Conservation (phyloP, 2,113 vertebrate species). For the Tetrao urogallus region DNA sequence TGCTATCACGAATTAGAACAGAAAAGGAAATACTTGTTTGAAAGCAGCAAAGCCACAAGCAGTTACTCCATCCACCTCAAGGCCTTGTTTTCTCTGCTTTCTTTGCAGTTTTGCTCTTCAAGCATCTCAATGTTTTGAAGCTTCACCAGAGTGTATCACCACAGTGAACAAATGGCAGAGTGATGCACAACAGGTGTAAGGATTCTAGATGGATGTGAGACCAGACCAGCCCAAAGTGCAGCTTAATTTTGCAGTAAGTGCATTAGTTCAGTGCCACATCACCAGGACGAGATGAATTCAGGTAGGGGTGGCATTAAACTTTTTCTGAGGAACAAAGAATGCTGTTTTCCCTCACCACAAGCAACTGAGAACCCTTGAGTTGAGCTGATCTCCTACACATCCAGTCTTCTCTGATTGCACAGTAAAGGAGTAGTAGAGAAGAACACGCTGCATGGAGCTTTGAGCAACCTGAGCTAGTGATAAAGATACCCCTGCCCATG, state of each 20-base stretch:
- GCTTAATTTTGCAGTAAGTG: neutral
- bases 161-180: neutral
- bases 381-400: neutral
- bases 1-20: neutral
- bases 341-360: neutral
- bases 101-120: neutral
- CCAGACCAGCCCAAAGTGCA: fast-evolving
- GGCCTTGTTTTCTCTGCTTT: neutral
- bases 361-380: neutral
- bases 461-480: neutral
- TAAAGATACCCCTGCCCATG: neutral
- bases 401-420: neutral
- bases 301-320: neutral
- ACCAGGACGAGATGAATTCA: fast-evolving
- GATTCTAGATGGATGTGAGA: fast-evolving
- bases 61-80: neutral
- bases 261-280: neutral
- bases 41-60: neutral
- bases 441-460: neutral
- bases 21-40: neutral
- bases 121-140: neutral
- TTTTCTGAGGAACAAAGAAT: neutral
- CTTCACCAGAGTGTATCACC: neutral
- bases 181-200: neutral
- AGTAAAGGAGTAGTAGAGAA: neutral